Evolutionary conservation across 2,888 invertebrate species (phyloP).

Genomic region (Sepiola atlantica): DNA sequence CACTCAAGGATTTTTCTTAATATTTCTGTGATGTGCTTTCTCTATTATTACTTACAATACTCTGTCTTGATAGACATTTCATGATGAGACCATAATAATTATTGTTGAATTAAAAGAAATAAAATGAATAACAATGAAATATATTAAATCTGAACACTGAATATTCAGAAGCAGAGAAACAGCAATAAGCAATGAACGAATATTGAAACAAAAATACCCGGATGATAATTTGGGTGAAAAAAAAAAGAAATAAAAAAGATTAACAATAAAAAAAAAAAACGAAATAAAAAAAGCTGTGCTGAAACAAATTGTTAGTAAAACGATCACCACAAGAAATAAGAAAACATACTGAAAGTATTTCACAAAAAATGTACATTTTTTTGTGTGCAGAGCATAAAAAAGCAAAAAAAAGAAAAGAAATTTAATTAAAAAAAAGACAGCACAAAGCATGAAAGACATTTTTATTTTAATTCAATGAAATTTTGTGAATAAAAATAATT

Average conservation of each 20-base stretch:
- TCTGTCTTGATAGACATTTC: no score
- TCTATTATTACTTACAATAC: no score
- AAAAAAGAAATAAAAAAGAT: background rate
- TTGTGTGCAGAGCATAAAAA: background rate
- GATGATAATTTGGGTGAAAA: background rate
- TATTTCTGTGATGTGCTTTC: no score
- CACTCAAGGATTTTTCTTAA: no score
- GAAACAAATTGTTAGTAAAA: background rate
- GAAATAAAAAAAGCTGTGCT: background rate
- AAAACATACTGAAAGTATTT: background rate
- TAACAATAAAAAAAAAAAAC: background rate
- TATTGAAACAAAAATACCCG: background rate
- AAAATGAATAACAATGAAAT: background rate
- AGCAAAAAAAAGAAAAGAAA: background rate
- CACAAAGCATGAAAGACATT: background rate
- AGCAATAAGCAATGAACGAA: background rate
- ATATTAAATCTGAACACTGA: background rate
- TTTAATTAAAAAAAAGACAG: background rate
- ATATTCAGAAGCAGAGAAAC: background rate
- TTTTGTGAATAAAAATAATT: background rate
- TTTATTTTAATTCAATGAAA: background rate
- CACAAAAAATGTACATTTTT: background rate
- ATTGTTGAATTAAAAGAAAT: background rate
- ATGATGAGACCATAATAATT: background rate
- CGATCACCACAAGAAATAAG: background rate